Base-by-base conservation (phyloP, 2,888 invertebrate species). In the Schizotus pectinicornis region DNA sequence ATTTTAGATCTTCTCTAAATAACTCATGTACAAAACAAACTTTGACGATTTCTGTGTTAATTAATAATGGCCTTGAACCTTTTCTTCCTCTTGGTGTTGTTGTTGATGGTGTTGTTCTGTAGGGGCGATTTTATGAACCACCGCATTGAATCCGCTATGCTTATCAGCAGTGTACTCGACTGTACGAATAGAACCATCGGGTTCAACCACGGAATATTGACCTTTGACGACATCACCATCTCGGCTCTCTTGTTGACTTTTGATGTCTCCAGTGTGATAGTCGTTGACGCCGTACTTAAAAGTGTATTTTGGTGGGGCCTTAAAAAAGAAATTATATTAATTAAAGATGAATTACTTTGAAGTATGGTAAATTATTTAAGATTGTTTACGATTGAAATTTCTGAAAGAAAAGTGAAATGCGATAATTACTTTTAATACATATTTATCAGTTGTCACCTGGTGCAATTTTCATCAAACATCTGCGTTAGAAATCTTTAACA, bases 211-310 rank as follows among this genome's bases (percentile, higher is more conserved):
- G 0, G 77, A 74, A 61, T 79, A 79, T 54, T 77, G 73, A 6
- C 79, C 79, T 68, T 79, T 78, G 2, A 79, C 79, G 6, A 74
- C 71, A 57, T 79, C 78, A 8, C 79, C 79, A 59, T 79, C 78
- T 35, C 79, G 66, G 6, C 73, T 71, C 59, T 79, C 79, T 31
- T 75, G 75, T 45, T 78, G 77, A 46, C 72, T 73, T 56, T 79
- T 79, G 38, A 77, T 75, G 59, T 79, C 79, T 5, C 79, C 79
- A 2, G 78, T 78, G 59, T 77, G 76, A 60, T 72, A 75, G 63
- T 79, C 78, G 52, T 72, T 75, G n/a, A 79, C 78, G 6, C 77
- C 79, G 54, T 79, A 79, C 65, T 76, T 77, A 68, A 77, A 79
- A 6, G 70, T 60, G 62, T 79, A 79, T 62, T 78, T 77, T 12